Base-by-base conservation (phyloP, 2,888 invertebrate species). In the Dryocosmus kuriphilus region DNA sequence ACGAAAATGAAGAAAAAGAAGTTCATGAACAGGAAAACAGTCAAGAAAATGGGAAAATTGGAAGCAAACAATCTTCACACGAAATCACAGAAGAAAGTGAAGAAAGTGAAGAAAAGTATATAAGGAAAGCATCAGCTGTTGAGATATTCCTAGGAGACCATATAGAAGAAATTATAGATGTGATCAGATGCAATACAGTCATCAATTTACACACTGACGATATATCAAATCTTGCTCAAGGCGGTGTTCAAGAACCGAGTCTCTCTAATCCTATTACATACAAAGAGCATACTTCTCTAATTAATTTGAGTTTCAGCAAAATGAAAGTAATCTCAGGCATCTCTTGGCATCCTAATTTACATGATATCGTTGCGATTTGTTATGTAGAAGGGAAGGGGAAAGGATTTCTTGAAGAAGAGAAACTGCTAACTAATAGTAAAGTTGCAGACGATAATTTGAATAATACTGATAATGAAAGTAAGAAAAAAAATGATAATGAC, bases 141-240 rank as follows among this genome's bases (percentile, higher is more conserved):
- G 80, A 84, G 57, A 46, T 80, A 9, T 88, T 88, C 77, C 75
- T 90, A 19, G 83, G 84, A 5, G 57, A 76, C 5, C 80, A 76
- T 22, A 57, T 79, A 0, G 77, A 78, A 8, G 82, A 86, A 14
- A 85, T 89, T 80, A 84, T 87, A 46, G 88, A 89, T 3, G 76
- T 76, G 0, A 81, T 88, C 3, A 75, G 80, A 19, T 91, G 88
- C 75, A 91, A 91, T 77, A 81, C 87, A 0, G 86, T 83, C 3
- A 86, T 89, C 9, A 90, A 91, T 65, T 78, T 90, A 55, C 81
- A 91, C 79, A 83, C 85, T 14, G 86, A 90, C 38, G 90, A 91
- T 60, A 84, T 90, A 19, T 82, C 82, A 16, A 82, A 82, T 77
- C 79, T 89, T 14, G n/a, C 46, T 51, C 71, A 51, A 32, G 30